phyloP scores from a whole-genome alignment of 2,888 invertebrate species.

The Mimas tiliae region DNA sequence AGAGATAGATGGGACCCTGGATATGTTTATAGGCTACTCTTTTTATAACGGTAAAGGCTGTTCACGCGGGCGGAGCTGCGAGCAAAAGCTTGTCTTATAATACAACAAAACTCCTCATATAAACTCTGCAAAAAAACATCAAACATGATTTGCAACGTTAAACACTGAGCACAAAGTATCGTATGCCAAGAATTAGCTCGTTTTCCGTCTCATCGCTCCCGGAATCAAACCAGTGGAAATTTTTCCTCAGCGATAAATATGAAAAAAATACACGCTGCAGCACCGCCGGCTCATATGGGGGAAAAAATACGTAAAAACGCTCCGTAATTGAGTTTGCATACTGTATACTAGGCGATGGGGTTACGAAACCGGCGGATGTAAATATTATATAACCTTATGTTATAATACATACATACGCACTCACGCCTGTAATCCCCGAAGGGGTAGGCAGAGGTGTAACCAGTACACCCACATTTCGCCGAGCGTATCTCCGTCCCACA shows the following conservation, averaged over 20 bases:
- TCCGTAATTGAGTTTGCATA: constrained; percentile 43
- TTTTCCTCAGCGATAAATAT: constrained; percentile 19
- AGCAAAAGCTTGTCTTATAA: no score
- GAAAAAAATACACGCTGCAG: constrained; percentile 9
- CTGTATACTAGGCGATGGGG: constrained; percentile 37
- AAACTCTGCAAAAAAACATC: neutral
- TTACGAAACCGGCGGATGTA: constrained; percentile 27
- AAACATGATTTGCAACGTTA: neutral
- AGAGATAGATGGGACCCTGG: no score
- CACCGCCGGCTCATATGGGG: neutral
- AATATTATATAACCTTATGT: neutral
- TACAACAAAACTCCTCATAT: neutral
- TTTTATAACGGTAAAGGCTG: no score
- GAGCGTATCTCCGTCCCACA: no score
- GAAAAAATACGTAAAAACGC: constrained; percentile 34
- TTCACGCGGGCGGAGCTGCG: no score
- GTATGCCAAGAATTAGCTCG: neutral
- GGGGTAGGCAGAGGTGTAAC: no score
- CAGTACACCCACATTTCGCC: no score
- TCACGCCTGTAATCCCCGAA: no score
- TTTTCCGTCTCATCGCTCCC: constrained; percentile 10
- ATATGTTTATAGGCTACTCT: no score
- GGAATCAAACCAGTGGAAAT: constrained; percentile 21
- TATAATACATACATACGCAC: no score
- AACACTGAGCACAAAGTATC: neutral